Evolutionary conservation across 2,888 invertebrate species (phyloP).

Genomic region (Thymelicus acteon): DNA sequence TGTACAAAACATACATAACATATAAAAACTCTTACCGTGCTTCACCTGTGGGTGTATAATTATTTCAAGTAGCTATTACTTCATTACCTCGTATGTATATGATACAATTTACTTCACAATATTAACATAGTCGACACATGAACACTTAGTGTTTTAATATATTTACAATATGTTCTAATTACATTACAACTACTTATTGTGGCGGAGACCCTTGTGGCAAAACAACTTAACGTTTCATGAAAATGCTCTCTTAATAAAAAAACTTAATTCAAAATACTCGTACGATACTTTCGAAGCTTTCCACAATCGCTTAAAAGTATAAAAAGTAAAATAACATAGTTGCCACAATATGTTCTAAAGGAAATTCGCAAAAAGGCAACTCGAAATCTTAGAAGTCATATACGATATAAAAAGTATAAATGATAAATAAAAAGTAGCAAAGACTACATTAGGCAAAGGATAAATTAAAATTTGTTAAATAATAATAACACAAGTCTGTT

Average conservation of each 20-base stretch:
- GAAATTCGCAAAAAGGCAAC: not conserved
- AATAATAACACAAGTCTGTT: conserved; percentile 13
- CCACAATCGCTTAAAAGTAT: conserved; percentile 46
- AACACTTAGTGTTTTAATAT: conserved; percentile 40
- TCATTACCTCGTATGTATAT: conserved; percentile 34
- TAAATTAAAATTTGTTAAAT: conserved; percentile 25
- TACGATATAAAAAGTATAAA: conserved; percentile 36
- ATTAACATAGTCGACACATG: conserved; percentile 39
- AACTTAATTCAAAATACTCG: conserved; percentile 19
- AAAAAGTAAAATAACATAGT: conserved; percentile 55
- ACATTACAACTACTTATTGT: conserved; percentile 39
- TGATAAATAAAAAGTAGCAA: conserved; percentile 33
- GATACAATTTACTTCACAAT: conserved; percentile 41
- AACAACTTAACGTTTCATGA: conserved; percentile 35
- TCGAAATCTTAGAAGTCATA: conserved; percentile 7
- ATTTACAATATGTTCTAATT: conserved; percentile 43
- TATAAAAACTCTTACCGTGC: conserved; percentile 13
- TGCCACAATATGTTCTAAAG: conserved; percentile 49
- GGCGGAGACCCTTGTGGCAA: conserved; percentile 48
- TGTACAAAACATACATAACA: not conserved
- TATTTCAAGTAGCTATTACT: conserved; percentile 23
- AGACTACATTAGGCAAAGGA: conserved; percentile 8
- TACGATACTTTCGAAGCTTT: conserved; percentile 16
- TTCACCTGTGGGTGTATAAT: conserved; percentile 9
- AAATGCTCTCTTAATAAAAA: conserved; percentile 25